Conservation (phyloP, 2,797 vertebrate genomes). For the Diceros bicornis region DNA sequence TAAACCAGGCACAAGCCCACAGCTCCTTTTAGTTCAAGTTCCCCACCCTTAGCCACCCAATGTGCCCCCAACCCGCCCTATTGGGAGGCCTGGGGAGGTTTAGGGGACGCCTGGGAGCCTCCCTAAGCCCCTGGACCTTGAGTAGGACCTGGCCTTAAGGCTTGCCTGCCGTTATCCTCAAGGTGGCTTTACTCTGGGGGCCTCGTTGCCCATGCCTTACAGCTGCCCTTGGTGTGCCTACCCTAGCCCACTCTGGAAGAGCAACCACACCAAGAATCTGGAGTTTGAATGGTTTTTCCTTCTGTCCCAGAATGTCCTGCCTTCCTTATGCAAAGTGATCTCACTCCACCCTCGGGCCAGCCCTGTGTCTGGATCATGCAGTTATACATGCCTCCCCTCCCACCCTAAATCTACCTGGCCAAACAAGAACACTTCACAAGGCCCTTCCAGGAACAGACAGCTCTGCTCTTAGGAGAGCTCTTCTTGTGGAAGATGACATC, state of each 20-base stretch:
- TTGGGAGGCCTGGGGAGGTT: neutral
- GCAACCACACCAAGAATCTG: neutral
- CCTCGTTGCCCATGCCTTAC: neutral
- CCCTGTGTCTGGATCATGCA: neutral
- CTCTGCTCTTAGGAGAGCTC: neutral
- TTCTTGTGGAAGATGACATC: neutral
- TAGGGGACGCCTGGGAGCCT: neutral
- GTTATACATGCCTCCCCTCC: rapidly evolving
- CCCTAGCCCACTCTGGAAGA: neutral
- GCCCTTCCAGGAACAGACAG: neutral
- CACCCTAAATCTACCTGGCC: neutral
- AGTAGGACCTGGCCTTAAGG: neutral
- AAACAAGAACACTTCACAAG: neutral
- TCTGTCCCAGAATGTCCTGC: neutral
- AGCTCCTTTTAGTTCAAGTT: neutral
- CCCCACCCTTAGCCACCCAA: neutral
- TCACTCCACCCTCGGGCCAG: neutral
- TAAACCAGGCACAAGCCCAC: neutral
- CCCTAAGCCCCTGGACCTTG: neutral
- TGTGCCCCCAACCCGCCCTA: neutral
- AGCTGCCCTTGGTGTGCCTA: neutral
- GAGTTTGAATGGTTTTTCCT: neutral
- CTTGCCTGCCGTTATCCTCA: neutral
- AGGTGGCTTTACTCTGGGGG: neutral
- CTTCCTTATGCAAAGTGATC: neutral